Evolutionary conservation across 2,113 vertebrate species (phyloP).

Genomic region (Origma solitaria): DNA sequence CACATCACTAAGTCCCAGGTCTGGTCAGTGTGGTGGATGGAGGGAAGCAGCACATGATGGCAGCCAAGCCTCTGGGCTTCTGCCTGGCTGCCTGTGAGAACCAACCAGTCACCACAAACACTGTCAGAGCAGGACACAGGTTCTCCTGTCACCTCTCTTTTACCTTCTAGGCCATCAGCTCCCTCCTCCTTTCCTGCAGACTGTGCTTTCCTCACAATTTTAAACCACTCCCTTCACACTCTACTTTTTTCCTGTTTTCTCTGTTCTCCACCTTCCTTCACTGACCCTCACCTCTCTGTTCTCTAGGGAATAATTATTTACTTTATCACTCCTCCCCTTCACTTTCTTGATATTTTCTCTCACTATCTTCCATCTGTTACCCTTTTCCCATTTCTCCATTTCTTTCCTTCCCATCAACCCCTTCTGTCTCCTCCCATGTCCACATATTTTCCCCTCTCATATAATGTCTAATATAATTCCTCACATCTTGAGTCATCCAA

Average conservation of each 20-base stretch:
- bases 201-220: not conserved
- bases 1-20: not conserved
- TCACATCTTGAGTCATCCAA: not conserved
- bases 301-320: not conserved
- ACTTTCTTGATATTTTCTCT: not conserved
- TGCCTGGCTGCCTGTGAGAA: not conserved
- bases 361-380: not conserved
- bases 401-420: not conserved
- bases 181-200: not conserved
- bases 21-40: not conserved
- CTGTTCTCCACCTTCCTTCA: not conserved
- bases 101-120: not conserved
- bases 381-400: not conserved
- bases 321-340: not conserved
- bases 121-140: not conserved
- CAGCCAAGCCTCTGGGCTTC: not conserved
- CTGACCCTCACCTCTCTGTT: not conserved
- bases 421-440: not conserved
- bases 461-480: not conserved
- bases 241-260: not conserved
- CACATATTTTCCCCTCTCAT: not conserved
- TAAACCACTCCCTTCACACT: not conserved
- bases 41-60: not conserved
- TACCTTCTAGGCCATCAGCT: not conserved
- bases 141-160: not conserved